These are phyloP conservation scores for Agriopis marginaria DNA, from an alignment of 2,888 invertebrate species.

Conservation along the genomic window DNA sequence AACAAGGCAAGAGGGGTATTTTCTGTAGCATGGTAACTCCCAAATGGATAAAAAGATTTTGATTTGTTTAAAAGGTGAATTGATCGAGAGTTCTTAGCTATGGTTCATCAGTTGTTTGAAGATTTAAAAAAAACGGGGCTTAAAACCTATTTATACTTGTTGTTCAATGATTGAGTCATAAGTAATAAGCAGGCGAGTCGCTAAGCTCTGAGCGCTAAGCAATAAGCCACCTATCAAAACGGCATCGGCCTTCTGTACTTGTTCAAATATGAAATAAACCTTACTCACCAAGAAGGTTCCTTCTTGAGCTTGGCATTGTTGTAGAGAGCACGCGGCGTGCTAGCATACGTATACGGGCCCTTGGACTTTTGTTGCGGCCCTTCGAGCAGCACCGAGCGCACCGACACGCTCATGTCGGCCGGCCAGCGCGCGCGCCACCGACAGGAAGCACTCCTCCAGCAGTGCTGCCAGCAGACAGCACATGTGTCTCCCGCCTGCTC, in stretches of 20 bases:
- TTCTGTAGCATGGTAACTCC: no score
- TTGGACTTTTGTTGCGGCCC: conserved; percentile 69
- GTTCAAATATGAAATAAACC: not conserved
- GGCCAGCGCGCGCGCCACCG: conserved; percentile 46
- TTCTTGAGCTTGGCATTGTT: conserved; percentile 84
- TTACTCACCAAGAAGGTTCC: conserved; percentile 76
- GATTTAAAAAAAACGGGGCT: no score
- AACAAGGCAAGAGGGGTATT: no score
- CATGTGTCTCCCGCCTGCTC: conserved; percentile 52
- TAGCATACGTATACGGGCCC: conserved; percentile 87
- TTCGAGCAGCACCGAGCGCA: conserved; percentile 75
- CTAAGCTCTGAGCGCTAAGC: not conserved
- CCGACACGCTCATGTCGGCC: conserved; percentile 70
- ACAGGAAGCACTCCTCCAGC: conserved; percentile 63
- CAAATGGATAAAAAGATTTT: no score
- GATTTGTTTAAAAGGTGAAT: no score
- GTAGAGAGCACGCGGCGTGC: conserved; percentile 87
- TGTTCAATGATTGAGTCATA: no score
- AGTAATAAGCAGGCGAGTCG: no score
- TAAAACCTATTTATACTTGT: no score
- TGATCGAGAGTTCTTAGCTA: no score
- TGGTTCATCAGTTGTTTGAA: no score
- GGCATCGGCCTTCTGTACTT: not conserved
- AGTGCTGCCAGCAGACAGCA: conserved; percentile 69
- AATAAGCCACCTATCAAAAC: not conserved